These are phyloP conservation scores for Phortica magna DNA, from an alignment of 2,888 invertebrate genomes.

Conservation along the genomic window DNA sequence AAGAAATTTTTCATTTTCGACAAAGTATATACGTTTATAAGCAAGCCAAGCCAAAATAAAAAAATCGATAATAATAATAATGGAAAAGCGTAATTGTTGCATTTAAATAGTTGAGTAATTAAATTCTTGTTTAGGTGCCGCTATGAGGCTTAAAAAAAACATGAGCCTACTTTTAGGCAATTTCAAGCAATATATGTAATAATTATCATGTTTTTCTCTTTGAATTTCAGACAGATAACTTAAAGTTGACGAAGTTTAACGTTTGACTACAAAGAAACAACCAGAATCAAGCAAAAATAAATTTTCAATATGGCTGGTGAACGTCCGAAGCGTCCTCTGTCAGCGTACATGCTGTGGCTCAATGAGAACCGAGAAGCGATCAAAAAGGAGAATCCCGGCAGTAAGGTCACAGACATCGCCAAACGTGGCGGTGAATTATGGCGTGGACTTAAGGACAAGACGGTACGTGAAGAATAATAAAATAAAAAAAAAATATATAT, in stretches of 20 bases:
- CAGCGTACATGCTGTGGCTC: slow-evolving; percentile 97
- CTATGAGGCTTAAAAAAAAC: neutral
- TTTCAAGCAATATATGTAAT: neutral
- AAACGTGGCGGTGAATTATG: slow-evolving; percentile 98
- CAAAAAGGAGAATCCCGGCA: slow-evolving; percentile 93
- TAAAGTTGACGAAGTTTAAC: neutral
- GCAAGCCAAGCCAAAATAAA: too few species aligned
- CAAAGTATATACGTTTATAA: too few species aligned
- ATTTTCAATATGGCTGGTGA: slow-evolving; percentile 80
- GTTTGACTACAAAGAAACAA: neutral
- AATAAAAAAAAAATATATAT: neutral
- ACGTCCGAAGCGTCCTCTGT: slow-evolving; percentile 95
- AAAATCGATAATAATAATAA: too few species aligned
- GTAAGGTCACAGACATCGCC: slow-evolving; percentile 94
- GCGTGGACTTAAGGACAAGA: slow-evolving; percentile 92
- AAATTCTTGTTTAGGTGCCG: neutral
- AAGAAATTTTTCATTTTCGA: too few species aligned
- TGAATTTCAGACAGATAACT: slow-evolving; percentile 9
- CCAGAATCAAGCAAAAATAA: neutral
- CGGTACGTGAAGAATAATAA: slow-evolving; percentile 81
- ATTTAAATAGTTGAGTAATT: too few species aligned
- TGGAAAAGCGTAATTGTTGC: too few species aligned
- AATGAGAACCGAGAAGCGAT: slow-evolving; percentile 92
- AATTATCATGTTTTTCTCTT: neutral
- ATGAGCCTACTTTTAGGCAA: neutral